Evolutionary conservation across 2,888 invertebrate genomes (phyloP).

Genomic region (Clusia tigrina): DNA sequence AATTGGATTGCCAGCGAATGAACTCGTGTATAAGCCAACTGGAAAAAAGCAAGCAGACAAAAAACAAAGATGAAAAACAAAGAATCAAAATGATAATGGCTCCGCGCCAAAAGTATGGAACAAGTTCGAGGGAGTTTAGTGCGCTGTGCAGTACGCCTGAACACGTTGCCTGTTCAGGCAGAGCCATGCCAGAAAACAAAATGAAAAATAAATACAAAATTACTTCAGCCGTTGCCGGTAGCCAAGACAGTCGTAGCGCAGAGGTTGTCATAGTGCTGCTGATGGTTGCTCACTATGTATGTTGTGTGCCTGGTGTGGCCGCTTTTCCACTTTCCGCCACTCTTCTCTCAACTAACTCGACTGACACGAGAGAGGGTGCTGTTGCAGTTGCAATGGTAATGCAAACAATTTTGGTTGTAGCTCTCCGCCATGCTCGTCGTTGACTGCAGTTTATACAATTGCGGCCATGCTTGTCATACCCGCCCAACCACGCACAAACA

Average conservation of each 20-base stretch:
- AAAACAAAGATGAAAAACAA: neutral
- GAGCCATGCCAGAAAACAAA: too few relatives aligned
- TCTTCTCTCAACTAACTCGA: too few relatives aligned
- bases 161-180: neutral
- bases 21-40: neutral
- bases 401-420: neutral
- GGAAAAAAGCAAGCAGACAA: neutral
- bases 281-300: neutral
- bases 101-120: slow-evolving; percentile 15
- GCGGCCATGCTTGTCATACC: too few relatives aligned
- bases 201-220: slow-evolving; percentile 1
- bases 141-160: neutral
- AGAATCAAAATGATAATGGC: slow-evolving; percentile 19
- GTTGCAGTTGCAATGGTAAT: neutral
- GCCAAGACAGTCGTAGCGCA: neutral
- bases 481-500: too few relatives aligned
- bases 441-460: neutral
- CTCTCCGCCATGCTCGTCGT: neutral
- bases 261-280: slow-evolving; percentile 12
- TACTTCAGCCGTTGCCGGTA: neutral
- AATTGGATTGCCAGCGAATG: slow-evolving; percentile 22
- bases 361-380: too few relatives aligned
- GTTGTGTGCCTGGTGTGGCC: too few relatives aligned
- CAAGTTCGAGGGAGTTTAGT: neutral
- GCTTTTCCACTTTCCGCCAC: too few relatives aligned